Base-by-base conservation (phyloP, 2,113 vertebrate species). In the Oceanodroma tethys region DNA sequence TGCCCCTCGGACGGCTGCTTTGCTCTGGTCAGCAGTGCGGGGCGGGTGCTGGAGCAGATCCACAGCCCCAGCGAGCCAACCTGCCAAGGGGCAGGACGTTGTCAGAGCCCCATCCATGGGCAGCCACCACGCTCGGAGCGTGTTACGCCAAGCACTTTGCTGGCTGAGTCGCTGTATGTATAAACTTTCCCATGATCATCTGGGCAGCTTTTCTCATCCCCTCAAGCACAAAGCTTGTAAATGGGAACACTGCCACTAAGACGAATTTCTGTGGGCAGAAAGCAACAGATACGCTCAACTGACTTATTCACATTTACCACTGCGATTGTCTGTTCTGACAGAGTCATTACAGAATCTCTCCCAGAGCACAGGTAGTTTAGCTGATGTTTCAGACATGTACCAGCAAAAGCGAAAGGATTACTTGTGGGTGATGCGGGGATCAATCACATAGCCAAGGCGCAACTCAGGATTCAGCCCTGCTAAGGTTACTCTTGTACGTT, bases 131-230 rank as follows among this genome's bases (percentile, higher is more conserved):
- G 2, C 48, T 76, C 2, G 2, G 58, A 73, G 45, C 1, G 0
- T 66, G 53, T 56, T 66, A 59, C 14, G 0, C 80, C 94, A 81
- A 50, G 86, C 7, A 1, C 56, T 83, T 53, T 55, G 45, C 79
- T 92, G 95, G 63, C 95, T 91, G 59, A 92, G 80, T 62, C 0
- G 2, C 38, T 60, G 27, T 76, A 23, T 67, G 60, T 91, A 63
- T 74, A 95, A 95, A 95, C 82, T 95, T 95, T 95, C 95, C 94
- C 96, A 97, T 66, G 90, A 95, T 96, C 90, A 84, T 86, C 52
- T 60, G 65, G 80, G 90, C 68, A 84, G 68, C 38, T 97, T 81
- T 93, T 90, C 94, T 86, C 86, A 95, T 90, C 89, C 82, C 90
- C 92, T 93, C 68, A 4, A 91, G 90, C 94, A 74, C 82, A 97